Evolutionary conservation across 2,888 invertebrate genomes (phyloP).

Genomic region (Drosophila nigricruria): DNA sequence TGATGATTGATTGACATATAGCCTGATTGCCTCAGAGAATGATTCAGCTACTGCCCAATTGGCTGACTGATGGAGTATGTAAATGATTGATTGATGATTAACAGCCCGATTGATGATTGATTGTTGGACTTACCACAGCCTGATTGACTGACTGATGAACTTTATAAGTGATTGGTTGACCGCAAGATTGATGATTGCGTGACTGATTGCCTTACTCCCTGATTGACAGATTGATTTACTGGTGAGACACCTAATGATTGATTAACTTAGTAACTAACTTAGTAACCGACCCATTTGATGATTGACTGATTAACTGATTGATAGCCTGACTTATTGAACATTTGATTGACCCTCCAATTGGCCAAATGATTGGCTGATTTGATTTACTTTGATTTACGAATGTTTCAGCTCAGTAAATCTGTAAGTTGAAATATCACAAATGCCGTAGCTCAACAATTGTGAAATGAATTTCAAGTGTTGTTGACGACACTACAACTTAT

Average conservation of each 20-base stretch:
- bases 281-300: too few species aligned
- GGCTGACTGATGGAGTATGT: background rate
- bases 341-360: background rate
- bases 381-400: background rate
- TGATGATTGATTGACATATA: background rate
- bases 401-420: background rate
- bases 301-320: background rate
- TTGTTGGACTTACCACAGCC: background rate
- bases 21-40: background rate
- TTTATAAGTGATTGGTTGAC: background rate
- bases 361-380: background rate
- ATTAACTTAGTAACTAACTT: too few species aligned
- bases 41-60: background rate
- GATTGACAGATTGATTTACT: too few species aligned
- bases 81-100: background rate
- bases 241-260: too few species aligned
- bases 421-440: background rate
- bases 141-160: background rate
- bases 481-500: slow-evolving; percentile 7
- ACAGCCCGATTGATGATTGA: background rate
- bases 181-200: background rate
- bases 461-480: slow-evolving; percentile 22
- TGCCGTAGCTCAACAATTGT: background rate
- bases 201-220: background rate
- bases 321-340: background rate